Evolutionary conservation across 2,113 vertebrate species (phyloP).

Genomic region (Martes martes): DNA sequence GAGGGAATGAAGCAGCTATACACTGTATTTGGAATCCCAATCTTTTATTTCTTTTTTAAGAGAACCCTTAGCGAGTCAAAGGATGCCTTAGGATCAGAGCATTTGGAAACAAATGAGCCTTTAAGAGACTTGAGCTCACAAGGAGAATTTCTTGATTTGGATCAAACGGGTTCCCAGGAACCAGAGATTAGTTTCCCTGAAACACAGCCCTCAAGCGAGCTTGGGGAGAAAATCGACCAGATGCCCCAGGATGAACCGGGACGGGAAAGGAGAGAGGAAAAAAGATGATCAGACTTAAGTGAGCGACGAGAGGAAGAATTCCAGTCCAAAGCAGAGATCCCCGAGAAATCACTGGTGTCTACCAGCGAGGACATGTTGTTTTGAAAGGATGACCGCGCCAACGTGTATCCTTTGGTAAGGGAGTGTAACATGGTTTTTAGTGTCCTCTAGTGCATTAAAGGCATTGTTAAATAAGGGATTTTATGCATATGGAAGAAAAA

Average conservation of each 20-base stretch:
- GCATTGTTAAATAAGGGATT: no score
- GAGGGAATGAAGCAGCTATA: no score
- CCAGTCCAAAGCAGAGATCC: background rate
- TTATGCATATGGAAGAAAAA: no score
- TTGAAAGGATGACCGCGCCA: background rate
- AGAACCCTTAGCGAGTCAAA: background rate
- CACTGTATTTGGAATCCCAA: background rate
- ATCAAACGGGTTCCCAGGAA: no score
- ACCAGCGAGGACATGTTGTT: conserved; percentile 81
- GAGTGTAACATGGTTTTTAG: no score
- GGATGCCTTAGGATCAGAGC: background rate
- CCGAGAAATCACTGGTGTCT: conserved; percentile 80
- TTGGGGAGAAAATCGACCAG: rapidly evolving
- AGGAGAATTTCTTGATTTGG: no score
- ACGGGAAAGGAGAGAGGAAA: background rate
- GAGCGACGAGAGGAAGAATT: background rate
- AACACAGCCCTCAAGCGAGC: rapidly evolving
- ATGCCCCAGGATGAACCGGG: rapidly evolving
- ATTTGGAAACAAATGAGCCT: background rate
- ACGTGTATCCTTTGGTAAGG: conserved; percentile 86
- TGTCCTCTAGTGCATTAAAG: no score
- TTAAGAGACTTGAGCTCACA: no score
- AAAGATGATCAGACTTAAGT: rapidly evolving
- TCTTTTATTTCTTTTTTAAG: background rate
- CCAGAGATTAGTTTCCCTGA: no score